phyloP scores from a whole-genome alignment of 92 coral and sea anemone species.

The Diadumene lineata region DNA sequence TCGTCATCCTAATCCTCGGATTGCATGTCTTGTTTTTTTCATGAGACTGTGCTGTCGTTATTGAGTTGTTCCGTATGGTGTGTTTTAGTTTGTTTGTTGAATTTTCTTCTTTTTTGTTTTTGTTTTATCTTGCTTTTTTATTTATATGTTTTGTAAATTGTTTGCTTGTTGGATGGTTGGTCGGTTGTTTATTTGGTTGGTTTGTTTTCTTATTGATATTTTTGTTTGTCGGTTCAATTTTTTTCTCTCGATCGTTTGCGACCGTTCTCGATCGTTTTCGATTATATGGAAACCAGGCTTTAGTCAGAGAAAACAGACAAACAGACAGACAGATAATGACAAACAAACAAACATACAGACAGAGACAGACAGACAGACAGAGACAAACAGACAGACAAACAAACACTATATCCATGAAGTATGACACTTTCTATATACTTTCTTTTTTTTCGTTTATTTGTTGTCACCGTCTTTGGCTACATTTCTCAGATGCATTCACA shows the following conservation, averaged over 20 bases:
- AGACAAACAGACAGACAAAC: too few relatives aligned
- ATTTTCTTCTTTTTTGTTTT: background rate
- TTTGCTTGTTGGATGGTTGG: conserved; percentile 7
- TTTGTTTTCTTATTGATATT: background rate
- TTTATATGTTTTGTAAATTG: background rate
- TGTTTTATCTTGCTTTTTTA: background rate
- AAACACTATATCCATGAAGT: too few relatives aligned
- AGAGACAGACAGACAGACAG: too few relatives aligned
- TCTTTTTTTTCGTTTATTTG: background rate
- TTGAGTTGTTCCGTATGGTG: background rate
- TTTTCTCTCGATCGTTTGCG: background rate
- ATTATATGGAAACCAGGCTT: too few relatives aligned
- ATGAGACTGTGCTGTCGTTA: too few relatives aligned
- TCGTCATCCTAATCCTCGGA: too few relatives aligned
- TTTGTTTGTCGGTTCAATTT: background rate
- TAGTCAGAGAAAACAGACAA: too few relatives aligned
- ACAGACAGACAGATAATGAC: too few relatives aligned
- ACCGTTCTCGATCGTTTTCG: background rate
- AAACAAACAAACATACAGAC: too few relatives aligned
- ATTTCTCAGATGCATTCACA: background rate
- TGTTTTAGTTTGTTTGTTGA: background rate
- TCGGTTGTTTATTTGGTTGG: background rate
- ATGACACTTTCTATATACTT: background rate
- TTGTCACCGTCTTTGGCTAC: background rate
- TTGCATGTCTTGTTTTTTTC: background rate